A percentile compares a stretch with the other conserved stretches of the same genome.
Evolutionary conservation across 2,797 vertebrate genomes (phyloP).

Genomic region (Macropus fuliginosus): DNA sequence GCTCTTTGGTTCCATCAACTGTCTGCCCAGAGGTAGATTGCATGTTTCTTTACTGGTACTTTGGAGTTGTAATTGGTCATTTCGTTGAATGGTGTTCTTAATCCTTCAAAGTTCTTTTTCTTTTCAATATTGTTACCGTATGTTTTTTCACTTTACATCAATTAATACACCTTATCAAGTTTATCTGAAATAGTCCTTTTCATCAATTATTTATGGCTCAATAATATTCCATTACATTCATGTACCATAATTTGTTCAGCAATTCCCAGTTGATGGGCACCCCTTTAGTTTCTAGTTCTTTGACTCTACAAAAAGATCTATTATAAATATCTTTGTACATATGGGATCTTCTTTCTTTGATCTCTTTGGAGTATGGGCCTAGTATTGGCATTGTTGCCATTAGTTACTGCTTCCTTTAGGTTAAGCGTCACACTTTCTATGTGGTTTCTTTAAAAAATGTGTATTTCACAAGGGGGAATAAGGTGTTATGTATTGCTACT

Average conservation of each 20-base stretch:
- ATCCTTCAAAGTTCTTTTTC: background rate
- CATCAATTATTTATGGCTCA: background rate
- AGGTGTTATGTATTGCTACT: background rate
- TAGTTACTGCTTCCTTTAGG: background rate
- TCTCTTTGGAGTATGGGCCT: background rate
- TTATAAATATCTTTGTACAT: background rate
- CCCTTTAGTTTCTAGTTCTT: background rate
- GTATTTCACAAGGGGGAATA: background rate
- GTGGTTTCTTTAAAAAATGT: background rate
- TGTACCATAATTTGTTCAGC: background rate
- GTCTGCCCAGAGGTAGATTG: background rate
- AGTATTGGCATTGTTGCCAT: background rate
- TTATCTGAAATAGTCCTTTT: background rate
- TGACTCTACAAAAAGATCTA: background rate
- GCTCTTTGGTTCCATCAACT: background rate
- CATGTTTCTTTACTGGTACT: background rate
- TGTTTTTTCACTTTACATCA: background rate
- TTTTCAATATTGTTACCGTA: background rate
- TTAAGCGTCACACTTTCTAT: background rate
- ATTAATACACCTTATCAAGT: background rate
- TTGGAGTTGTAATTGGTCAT: background rate
- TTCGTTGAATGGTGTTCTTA: background rate
- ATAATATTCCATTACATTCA: background rate
- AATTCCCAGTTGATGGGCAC: background rate
- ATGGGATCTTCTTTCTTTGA: background rate